Conservation (phyloP, 2,888 invertebrate genomes). For the Cephalotes varians region DNA sequence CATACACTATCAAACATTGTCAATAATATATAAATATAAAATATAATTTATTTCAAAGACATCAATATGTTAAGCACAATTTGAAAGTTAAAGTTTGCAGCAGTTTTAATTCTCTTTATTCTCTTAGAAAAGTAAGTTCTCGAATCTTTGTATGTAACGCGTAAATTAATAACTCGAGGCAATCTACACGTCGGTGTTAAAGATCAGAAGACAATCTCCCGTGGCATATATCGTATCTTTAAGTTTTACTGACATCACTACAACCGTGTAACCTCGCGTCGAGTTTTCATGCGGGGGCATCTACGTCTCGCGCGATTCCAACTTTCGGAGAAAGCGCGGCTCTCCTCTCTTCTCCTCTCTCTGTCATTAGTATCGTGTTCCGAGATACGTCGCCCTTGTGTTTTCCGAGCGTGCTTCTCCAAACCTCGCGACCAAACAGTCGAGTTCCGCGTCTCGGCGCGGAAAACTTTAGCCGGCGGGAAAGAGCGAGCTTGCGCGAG, state of each 20-base stretch:
- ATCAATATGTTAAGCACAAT: not conserved
- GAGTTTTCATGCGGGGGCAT: slow-evolving; percentile 32
- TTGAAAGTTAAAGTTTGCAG: not conserved
- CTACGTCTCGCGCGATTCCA: slow-evolving; percentile 24
- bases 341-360: slow-evolving; percentile 7
- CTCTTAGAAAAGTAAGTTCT: not conserved
- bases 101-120: not conserved
- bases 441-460: slow-evolving; percentile 69
- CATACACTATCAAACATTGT: not conserved
- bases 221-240: not conserved
- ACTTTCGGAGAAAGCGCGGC: slow-evolving; percentile 41
- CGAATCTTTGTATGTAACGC: not conserved
- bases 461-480: slow-evolving; percentile 80
- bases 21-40: not conserved
- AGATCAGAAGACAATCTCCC: slow-evolving; percentile 18
- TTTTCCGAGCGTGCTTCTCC: slow-evolving; percentile 39
- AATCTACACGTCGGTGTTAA: not conserved
- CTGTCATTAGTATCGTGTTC: slow-evolving; percentile 34
- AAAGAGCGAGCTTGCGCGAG: slow-evolving; percentile 73
- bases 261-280: slow-evolving; percentile 15
- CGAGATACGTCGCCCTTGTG: slow-evolving; percentile 49
- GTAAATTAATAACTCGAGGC: not conserved
- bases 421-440: slow-evolving; percentile 38
- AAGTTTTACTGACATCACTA: slow-evolving; percentile 35
- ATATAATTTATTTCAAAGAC: not conserved